phyloP scores from a whole-genome alignment of 2,113 vertebrate species.

The Daboia siamensis region DNA sequence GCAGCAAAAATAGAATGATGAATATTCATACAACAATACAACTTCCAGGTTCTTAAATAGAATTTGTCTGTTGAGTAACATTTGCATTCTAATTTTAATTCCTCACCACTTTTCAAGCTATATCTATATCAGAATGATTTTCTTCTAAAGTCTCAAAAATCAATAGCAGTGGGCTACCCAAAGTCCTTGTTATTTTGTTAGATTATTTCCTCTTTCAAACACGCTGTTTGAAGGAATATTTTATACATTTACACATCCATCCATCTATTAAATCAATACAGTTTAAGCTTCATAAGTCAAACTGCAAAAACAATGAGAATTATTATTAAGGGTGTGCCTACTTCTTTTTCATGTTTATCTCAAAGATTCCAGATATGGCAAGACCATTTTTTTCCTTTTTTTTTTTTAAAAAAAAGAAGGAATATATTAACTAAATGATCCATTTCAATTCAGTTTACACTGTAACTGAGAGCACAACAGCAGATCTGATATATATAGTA shows the following conservation, averaged over 20 bases:
- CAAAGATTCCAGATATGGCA: not conserved
- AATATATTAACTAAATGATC: not conserved
- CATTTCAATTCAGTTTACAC: not conserved
- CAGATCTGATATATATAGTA: not conserved
- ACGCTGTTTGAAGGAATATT: slow-evolving; percentile 12
- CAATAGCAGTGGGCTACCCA: not conserved
- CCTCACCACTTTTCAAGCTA: slow-evolving; percentile 28
- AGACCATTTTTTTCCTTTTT: not conserved
- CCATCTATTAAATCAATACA: slow-evolving; percentile 13
- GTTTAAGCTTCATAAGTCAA: slow-evolving; percentile 4
- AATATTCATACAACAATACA: slow-evolving; percentile 48
- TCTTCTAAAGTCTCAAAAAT: slow-evolving; percentile 29
- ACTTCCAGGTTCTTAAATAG: slow-evolving; percentile 55
- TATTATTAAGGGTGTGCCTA: not conserved
- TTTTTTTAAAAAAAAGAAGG: not conserved
- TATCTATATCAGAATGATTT: slow-evolving; percentile 19
- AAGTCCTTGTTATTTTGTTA: slow-evolving; percentile 13
- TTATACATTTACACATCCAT: slow-evolving; percentile 15
- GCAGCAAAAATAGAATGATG: slow-evolving; percentile 40
- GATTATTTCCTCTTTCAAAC: slow-evolving; percentile 28
- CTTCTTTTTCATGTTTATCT: not conserved
- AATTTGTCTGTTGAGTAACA: slow-evolving; percentile 29
- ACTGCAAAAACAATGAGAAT: slow-evolving; percentile 9
- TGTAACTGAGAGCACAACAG: not conserved
- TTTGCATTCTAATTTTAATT: slow-evolving; percentile 31